phyloP scores from a whole-genome alignment of 2,113 vertebrate species.

The Trochalopteron elliotii region DNA sequence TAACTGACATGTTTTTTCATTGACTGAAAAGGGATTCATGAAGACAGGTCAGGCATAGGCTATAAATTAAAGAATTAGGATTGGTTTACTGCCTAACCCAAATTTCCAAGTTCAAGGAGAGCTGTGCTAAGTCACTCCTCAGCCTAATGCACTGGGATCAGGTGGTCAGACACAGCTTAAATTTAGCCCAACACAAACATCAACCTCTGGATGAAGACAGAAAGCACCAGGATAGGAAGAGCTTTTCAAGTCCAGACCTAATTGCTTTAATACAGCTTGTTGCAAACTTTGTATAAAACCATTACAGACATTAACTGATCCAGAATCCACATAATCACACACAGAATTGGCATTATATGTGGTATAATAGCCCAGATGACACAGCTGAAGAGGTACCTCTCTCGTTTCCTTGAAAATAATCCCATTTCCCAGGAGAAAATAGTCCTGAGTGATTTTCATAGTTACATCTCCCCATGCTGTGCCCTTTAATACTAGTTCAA shows the following conservation, averaged over 20 bases:
- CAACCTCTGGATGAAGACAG: neutral
- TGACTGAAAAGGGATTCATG: neutral
- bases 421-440: neutral
- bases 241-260: neutral
- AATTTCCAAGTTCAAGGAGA: neutral
- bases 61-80: neutral
- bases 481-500: neutral
- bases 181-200: neutral
- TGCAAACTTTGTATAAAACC: neutral
- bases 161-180: neutral
- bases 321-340: neutral
- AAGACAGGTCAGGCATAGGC: neutral
- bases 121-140: neutral
- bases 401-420: neutral
- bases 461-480: neutral
- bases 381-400: neutral
- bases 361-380: neutral
- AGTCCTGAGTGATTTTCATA: neutral
- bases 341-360: accelerated
- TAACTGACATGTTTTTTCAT: neutral
- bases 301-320: neutral
- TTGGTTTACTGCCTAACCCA: neutral
- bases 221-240: neutral
- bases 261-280: neutral
- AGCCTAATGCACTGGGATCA: neutral